Conservation (phyloP, 2,113 vertebrate genomes). For the Cervus canadensis region DNA sequence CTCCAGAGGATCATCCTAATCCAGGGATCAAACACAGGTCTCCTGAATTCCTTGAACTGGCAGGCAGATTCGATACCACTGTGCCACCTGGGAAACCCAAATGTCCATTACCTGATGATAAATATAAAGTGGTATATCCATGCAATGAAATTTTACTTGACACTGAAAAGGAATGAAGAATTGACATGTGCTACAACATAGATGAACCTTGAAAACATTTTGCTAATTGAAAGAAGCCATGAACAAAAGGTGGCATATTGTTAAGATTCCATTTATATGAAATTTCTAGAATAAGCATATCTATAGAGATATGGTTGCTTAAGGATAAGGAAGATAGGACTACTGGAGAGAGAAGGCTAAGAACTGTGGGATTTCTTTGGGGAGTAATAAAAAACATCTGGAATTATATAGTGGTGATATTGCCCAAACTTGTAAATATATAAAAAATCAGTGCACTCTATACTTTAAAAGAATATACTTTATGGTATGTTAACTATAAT, state of each 20-base stretch:
- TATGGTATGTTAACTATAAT: not conserved
- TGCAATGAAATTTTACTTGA: not conserved
- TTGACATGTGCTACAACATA: not conserved
- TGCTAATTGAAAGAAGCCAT: not conserved
- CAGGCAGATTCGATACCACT: too few species aligned
- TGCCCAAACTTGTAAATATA: not conserved
- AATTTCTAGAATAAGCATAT: not conserved
- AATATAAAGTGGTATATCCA: not conserved
- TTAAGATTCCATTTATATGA: not conserved
- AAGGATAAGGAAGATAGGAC: not conserved
- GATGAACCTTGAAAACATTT: not conserved
- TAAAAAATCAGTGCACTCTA: not conserved
- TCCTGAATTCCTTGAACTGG: too few species aligned
- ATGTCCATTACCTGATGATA: not conserved
- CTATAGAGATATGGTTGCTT: not conserved
- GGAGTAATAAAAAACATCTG: not conserved
- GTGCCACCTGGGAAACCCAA: not conserved
- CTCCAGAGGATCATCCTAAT: too few species aligned
- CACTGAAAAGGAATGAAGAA: not conserved
- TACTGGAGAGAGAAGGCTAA: not conserved
- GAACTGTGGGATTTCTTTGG: not conserved
- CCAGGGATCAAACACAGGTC: too few species aligned
- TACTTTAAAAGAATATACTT: not conserved
- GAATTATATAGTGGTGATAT: not conserved
- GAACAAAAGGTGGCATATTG: not conserved